Evolutionary conservation across 2,888 invertebrate species (phyloP), one percentile per base, ranked within the genome.

Genomic region (Pristionchus exspectatus): DNA sequence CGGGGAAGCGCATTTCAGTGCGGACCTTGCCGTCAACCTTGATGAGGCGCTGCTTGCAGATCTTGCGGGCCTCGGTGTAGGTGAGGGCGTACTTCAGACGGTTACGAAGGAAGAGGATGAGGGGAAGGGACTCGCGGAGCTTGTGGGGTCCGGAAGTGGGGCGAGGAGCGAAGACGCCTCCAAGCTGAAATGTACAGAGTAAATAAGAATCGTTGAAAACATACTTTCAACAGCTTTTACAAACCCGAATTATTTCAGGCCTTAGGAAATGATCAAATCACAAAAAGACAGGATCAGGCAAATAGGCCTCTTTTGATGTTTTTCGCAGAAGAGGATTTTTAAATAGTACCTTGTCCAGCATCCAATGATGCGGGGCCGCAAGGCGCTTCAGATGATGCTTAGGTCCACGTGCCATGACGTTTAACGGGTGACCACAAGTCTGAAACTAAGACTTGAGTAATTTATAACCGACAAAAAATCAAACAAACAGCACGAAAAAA

Each of bases 301-400:
- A 84, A 77, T 77, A 77, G 77, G 77, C 77, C 77, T 24, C 44
- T 38, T 38, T 38, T 38, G 2, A 38, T 2, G 2, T 38, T 38
- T 38, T 38, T 38, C 38, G 38, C 5, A 38, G 24, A 44, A 72
- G 16, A 24, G 38, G 0, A 77, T 27, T 50, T 56, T 77, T 10
- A 72, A 7, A 81, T 16, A 81, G n/a, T 89, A 85, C 85, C 90
- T 99, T 99, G 96, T 98, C 99, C 97, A 99, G 97, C 98, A 99
- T 99, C 99, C 99, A 99, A 97, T 99, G 98, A 96, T 98, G 98
- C 21, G 99, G 99, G 91, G 99, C 99, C 96, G 97, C 97, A 95
- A 99, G 97, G 96, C 99, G 98, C 97, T 99, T 99, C 97, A 99
- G 97, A 96, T 99, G 99, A 96, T 99, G 98, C 96, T 98, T 98